phyloP scores from a whole-genome alignment of 2,888 invertebrate genomes.

The Parapristionchus giblindavisi region DNA sequence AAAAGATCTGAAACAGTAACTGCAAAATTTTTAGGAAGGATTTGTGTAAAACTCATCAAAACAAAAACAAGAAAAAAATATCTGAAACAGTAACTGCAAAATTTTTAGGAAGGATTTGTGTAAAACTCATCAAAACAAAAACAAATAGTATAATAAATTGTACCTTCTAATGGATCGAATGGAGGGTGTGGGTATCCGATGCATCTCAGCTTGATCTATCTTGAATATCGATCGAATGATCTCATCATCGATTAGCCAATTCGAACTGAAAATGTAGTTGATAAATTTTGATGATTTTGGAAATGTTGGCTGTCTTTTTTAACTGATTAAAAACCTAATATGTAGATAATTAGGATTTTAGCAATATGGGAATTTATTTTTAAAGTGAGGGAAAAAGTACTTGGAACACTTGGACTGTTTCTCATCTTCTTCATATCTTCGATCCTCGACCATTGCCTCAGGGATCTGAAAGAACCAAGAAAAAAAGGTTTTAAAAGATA shows the following conservation, averaged over 20 bases:
- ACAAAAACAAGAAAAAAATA: too few relatives aligned
- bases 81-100: too few relatives aligned
- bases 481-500: not conserved
- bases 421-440: conserved; percentile 20
- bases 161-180: conserved; percentile 51
- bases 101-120: too few relatives aligned
- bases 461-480: conserved; percentile 20
- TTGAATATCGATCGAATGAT: conserved; percentile 30
- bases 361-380: too few relatives aligned
- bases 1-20: not conserved
- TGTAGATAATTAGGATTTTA: too few relatives aligned
- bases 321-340: too few relatives aligned
- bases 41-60: too few relatives aligned
- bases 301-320: too few relatives aligned
- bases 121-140: too few relatives aligned
- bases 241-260: conserved; percentile 34
- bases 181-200: conserved; percentile 43
- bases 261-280: not conserved
- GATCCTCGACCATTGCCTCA: conserved; percentile 32
- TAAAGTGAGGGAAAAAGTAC: too few relatives aligned
- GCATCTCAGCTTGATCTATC: conserved; percentile 43
- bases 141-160: too few relatives aligned
- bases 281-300: not conserved
- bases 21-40: too few relatives aligned
- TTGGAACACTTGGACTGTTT: conserved; percentile 15